Percentiles rank a stretch among this genome's conserved stretches.
These are phyloP conservation scores for Hemichromis elongatus DNA, from an alignment of 2,113 vertebrate genomes.

Conservation along the genomic window DNA sequence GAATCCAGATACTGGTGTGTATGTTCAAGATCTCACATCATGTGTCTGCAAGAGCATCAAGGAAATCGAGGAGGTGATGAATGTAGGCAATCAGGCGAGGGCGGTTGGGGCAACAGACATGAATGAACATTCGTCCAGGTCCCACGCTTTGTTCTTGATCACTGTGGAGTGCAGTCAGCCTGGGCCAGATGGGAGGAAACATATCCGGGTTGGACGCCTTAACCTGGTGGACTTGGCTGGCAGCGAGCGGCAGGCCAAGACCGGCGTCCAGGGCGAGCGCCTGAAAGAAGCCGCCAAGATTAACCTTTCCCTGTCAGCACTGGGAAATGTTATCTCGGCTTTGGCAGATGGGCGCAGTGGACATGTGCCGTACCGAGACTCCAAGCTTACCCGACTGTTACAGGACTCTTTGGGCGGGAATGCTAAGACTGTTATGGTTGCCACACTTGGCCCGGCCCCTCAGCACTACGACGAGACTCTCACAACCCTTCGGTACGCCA, in stretches of 20 bases:
- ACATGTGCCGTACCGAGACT: slow-evolving; percentile 95
- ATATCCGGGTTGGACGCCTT: slow-evolving; percentile 94
- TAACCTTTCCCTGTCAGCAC: slow-evolving; percentile 92
- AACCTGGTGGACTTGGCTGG: slow-evolving; percentile 96
- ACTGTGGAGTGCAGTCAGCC: slow-evolving; percentile 93
- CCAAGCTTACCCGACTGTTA: slow-evolving; percentile 92
- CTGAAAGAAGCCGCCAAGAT: slow-evolving; percentile 97
- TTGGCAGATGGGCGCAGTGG: slow-evolving; percentile 89
- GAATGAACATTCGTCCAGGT: slow-evolving; percentile 95
- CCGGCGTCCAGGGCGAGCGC: slow-evolving; percentile 82
- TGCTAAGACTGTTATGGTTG: slow-evolving; percentile 97
- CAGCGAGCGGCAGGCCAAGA: slow-evolving; percentile 92
- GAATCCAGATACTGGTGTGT: slow-evolving; percentile 90
- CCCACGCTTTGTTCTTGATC: slow-evolving; percentile 93
- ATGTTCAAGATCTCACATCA: slow-evolving; percentile 93
- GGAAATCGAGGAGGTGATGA: slow-evolving; percentile 97
- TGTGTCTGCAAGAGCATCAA: slow-evolving; percentile 97
- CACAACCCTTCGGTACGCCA: slow-evolving; percentile 93
- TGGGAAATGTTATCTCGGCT: slow-evolving; percentile 95
- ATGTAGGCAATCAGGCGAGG: slow-evolving; percentile 89
- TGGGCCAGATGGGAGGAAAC: slow-evolving; percentile 87
- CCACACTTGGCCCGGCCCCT: slow-evolving; percentile 87
- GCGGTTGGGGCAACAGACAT: slow-evolving; percentile 91
- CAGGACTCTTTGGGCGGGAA: slow-evolving; percentile 97
- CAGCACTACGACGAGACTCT: slow-evolving; percentile 93